phyloP scores from a whole-genome alignment of 92 coral and sea anemone genomes.

The Epizoanthus rinbou region DNA sequence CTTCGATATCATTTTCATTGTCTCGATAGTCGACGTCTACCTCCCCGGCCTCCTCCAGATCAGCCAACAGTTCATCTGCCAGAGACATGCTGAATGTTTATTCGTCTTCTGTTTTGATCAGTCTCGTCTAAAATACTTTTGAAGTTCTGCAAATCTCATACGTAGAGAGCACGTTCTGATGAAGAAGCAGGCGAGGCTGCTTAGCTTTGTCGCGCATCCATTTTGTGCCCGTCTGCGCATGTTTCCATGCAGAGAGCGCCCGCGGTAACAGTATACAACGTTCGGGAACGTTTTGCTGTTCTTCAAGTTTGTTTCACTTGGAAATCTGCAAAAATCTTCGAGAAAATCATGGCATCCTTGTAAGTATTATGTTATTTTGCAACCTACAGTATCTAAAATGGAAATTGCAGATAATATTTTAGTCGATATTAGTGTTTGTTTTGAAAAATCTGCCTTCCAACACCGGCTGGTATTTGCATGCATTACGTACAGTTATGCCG shows the following conservation, averaged over 20 bases:
- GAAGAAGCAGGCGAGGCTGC: background rate
- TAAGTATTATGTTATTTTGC: slow-evolving; percentile 56
- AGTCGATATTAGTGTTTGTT: background rate
- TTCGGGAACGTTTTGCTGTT: slow-evolving; percentile 59
- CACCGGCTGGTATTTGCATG: slow-evolving; percentile 5
- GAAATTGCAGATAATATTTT: background rate
- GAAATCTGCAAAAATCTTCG: slow-evolving; percentile 56
- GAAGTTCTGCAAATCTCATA: background rate
- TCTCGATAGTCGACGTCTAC: slow-evolving; percentile 88
- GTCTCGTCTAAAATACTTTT: too few relatives aligned
- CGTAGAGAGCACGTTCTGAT: slow-evolving; percentile 26
- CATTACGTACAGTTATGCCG: background rate
- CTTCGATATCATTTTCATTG: slow-evolving; percentile 94
- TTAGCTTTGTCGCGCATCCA: slow-evolving; percentile 9
- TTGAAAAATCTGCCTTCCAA: slow-evolving; percentile 2
- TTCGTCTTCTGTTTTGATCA: background rate
- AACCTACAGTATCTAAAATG: background rate
- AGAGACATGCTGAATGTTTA: slow-evolving; percentile 74
- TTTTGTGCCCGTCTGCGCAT: slow-evolving; percentile 24
- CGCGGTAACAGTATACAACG: slow-evolving; percentile 39
- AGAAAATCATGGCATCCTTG: slow-evolving; percentile 88
- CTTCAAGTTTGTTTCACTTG: background rate
- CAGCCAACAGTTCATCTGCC: slow-evolving; percentile 96
- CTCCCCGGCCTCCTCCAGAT: slow-evolving; percentile 93
- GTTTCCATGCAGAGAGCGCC: slow-evolving; percentile 42